Evolutionary conservation across 2,888 invertebrate genomes (phyloP).

Genomic region (Axea sp.): DNA sequence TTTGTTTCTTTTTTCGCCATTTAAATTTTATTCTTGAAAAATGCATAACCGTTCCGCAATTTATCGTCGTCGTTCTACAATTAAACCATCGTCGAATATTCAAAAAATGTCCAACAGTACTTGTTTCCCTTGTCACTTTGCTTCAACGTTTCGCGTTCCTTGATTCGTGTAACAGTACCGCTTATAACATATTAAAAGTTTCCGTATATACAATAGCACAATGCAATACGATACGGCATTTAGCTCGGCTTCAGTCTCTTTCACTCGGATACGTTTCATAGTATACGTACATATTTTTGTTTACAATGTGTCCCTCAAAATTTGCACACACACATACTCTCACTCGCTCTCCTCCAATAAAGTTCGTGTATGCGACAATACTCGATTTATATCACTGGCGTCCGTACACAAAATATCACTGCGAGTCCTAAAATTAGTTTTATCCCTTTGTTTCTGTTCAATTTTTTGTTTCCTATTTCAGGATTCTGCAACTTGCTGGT

Average conservation of each 20-base stretch:
- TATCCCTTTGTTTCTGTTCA: conserved; percentile 20
- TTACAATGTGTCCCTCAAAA: conserved; percentile 37
- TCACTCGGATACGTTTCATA: conserved; percentile 62
- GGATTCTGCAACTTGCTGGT: conserved; percentile 44
- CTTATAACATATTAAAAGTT: conserved; percentile 63
- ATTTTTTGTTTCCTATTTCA: conserved; percentile 43
- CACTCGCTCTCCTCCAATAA: neutral
- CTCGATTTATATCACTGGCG: conserved; percentile 60
- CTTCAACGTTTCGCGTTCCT: conserved; percentile 24
- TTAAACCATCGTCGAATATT: conserved; percentile 41
- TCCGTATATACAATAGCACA: conserved; percentile 70
- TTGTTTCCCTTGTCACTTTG: conserved; percentile 3
- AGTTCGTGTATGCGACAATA: conserved; percentile 37
- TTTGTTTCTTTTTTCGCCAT: neutral
- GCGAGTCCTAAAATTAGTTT: conserved; percentile 58
- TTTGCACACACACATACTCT: conserved; percentile 39
- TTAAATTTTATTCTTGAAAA: conserved; percentile 51
- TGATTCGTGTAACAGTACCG: conserved; percentile 58
- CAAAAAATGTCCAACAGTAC: conserved; percentile 48
- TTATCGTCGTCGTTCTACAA: conserved; percentile 32
- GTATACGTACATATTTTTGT: conserved; percentile 55
- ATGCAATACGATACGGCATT: conserved; percentile 70
- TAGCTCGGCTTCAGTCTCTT: conserved; percentile 67
- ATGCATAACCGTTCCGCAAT: conserved; percentile 54
- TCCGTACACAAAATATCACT: conserved; percentile 68